Conservation (phyloP, 2,113 vertebrate species). For the Sander vitreus region DNA sequence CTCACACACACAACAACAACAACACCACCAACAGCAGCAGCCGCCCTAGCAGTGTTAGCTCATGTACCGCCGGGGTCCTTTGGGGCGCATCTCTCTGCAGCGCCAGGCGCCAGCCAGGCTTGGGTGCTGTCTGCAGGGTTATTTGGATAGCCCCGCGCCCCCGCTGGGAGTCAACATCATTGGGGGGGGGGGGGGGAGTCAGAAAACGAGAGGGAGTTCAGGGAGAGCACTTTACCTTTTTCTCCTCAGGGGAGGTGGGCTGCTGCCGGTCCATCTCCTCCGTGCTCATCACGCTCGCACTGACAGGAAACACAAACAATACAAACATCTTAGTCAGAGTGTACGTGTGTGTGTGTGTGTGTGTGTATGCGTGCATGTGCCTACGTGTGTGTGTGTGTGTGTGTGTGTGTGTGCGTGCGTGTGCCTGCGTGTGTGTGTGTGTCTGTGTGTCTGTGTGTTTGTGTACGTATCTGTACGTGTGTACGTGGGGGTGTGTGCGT, state of each 20-base stretch:
- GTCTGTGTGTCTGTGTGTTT: too few relatives aligned
- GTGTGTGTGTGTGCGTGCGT: too few relatives aligned
- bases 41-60: background rate
- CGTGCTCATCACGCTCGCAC: conserved; percentile 86
- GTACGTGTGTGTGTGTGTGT: background rate
- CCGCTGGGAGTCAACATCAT: background rate
- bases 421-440: too few relatives aligned
- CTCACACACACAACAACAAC: background rate
- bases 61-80: background rate
- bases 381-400: too few relatives aligned
- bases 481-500: too few relatives aligned
- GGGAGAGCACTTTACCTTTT: conserved; percentile 83
- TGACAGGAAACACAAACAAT: conserved; percentile 60
- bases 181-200: too few relatives aligned
- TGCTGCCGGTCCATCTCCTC: conserved; percentile 85
- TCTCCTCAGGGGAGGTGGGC: conserved; percentile 81
- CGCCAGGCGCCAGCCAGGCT: conserved; percentile 1
- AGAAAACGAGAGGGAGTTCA: background rate
- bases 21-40: background rate
- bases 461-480: too few relatives aligned
- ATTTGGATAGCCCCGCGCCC: background rate
- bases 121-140: background rate
- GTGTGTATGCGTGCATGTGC: too few relatives aligned
- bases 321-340: background rate
- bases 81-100: background rate